These are phyloP conservation scores for Cartodere bifasciata DNA, from an alignment of 2,888 invertebrate species.

Conservation along the genomic window DNA sequence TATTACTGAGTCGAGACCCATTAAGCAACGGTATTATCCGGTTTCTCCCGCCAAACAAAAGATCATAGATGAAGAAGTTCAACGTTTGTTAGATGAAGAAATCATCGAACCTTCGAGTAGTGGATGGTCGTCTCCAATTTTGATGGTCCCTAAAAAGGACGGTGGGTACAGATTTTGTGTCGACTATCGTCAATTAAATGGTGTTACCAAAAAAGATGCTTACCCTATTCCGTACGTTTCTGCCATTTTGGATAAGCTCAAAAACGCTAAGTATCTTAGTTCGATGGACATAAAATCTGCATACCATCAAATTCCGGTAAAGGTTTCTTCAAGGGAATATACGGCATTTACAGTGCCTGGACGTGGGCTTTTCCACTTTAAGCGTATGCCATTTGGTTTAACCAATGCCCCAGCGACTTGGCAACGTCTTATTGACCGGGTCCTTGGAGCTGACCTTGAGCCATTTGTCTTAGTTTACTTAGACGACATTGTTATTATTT, in stretches of 20 bases:
- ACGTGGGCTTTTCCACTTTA: constrained; percentile 22
- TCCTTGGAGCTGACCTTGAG: constrained; percentile 17
- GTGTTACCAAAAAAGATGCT: constrained; percentile 21
- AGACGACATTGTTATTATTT: constrained; percentile 17
- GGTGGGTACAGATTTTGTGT: constrained; percentile 21
- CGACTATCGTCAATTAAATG: constrained; percentile 23
- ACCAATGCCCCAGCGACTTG: constrained; percentile 22
- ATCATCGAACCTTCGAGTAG: constrained; percentile 21
- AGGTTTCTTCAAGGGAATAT: constrained; percentile 12
- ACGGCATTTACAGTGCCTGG: constrained; percentile 24
- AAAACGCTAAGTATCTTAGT: constrained; percentile 21
- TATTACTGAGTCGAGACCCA: constrained; percentile 3
- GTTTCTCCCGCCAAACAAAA: constrained; percentile 11
- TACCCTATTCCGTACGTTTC: constrained; percentile 23
- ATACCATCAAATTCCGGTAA: constrained; percentile 22
- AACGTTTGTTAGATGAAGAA: constrained; percentile 21
- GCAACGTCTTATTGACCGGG: constrained; percentile 20
- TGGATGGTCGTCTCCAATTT: constrained; percentile 20
- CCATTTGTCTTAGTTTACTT: constrained; percentile 17
- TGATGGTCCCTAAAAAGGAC: constrained; percentile 20
- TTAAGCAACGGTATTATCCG: constrained; percentile 13
- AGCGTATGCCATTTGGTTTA: constrained; percentile 22
- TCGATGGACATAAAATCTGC: constrained; percentile 22
- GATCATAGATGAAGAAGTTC: constrained; percentile 18
- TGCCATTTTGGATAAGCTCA: constrained; percentile 20